These are phyloP conservation scores for Drosophila bipectinata DNA, from an alignment of 1,140 invertebrate genomes.

Conservation along the genomic window DNA sequence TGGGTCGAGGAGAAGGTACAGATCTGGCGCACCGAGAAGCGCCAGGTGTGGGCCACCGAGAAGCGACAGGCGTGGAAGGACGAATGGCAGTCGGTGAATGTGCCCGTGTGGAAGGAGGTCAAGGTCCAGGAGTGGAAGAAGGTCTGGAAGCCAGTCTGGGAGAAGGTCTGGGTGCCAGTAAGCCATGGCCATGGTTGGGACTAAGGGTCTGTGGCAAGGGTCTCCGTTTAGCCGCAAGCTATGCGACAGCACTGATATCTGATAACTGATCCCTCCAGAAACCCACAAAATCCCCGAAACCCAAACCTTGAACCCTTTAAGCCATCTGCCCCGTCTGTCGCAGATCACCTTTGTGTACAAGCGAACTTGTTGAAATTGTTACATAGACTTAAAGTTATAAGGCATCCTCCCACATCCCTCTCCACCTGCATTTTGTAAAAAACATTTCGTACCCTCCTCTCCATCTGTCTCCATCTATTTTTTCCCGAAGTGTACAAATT, in stretches of 20 bases:
- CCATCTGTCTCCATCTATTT: conserved; percentile 1
- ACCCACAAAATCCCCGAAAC: background rate
- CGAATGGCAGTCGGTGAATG: conserved; percentile 87
- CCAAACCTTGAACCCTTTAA: conserved; percentile 2
- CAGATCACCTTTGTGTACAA: conserved; percentile 37
- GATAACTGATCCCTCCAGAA: conserved; percentile 59
- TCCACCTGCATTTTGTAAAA: conserved; percentile 60
- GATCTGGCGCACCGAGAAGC: conserved; percentile 90
- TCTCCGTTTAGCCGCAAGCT: conserved; percentile 39
- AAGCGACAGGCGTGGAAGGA: conserved; percentile 91
- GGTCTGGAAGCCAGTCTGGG: conserved; percentile 90
- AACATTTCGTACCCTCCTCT: conserved; percentile 23
- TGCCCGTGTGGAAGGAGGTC: conserved; percentile 88
- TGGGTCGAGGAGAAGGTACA: conserved; percentile 91
- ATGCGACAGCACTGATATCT: conserved; percentile 78
- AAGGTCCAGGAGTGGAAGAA: conserved; percentile 90
- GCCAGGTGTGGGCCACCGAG: conserved; percentile 91
- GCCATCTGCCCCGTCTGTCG: conserved; percentile 1
- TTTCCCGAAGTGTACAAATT: conserved; percentile 76
- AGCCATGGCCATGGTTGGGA: conserved; percentile 86
- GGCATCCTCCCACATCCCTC: conserved; percentile 19
- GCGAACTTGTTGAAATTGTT: conserved; percentile 56
- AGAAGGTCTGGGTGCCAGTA: conserved; percentile 89
- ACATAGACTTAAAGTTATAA: conserved; percentile 46
- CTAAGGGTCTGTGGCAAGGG: conserved; percentile 73